These are phyloP conservation scores for Calcarius ornatus DNA, from an alignment of 2,113 vertebrate species.

Conservation along the genomic window DNA sequence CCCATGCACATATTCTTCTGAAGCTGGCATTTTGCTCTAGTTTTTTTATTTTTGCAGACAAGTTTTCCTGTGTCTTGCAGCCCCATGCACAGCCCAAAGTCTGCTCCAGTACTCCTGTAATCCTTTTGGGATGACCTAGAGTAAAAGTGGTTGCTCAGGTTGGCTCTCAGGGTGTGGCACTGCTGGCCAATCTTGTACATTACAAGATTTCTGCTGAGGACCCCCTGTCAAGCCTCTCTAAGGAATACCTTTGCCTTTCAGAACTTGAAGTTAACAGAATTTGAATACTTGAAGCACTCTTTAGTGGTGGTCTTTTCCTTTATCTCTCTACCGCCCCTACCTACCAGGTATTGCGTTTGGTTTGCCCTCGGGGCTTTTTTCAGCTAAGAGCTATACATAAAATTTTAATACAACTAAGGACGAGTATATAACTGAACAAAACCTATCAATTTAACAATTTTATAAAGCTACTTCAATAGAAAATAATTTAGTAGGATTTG, in stretches of 20 bases:
- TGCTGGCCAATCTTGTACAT: accelerated
- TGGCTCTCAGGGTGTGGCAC: accelerated
- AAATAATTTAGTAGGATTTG: neutral
- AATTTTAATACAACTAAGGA: neutral
- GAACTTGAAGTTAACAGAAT: neutral
- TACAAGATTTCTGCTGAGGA: neutral
- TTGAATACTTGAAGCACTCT: neutral
- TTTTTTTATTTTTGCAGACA: neutral
- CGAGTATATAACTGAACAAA: neutral
- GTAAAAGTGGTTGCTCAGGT: neutral
- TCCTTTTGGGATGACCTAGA: neutral
- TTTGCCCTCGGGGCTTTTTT: neutral
- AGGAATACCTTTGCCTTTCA: neutral
- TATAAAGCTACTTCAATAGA: neutral
- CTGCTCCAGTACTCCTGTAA: neutral
- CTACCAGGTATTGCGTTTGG: neutral
- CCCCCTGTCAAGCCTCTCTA: accelerated
- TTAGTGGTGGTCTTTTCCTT: neutral
- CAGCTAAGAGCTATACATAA: neutral
- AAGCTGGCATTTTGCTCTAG: neutral
- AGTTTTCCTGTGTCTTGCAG: neutral
- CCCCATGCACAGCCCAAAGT: neutral
- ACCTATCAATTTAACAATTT: neutral
- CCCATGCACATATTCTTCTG: neutral
- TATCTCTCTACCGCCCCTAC: neutral